Evolutionary conservation across 1,140 invertebrate genomes (phyloP), one percentile per base, ranked within the genome.

Genomic region (Alviniconcha marisindica): DNA sequence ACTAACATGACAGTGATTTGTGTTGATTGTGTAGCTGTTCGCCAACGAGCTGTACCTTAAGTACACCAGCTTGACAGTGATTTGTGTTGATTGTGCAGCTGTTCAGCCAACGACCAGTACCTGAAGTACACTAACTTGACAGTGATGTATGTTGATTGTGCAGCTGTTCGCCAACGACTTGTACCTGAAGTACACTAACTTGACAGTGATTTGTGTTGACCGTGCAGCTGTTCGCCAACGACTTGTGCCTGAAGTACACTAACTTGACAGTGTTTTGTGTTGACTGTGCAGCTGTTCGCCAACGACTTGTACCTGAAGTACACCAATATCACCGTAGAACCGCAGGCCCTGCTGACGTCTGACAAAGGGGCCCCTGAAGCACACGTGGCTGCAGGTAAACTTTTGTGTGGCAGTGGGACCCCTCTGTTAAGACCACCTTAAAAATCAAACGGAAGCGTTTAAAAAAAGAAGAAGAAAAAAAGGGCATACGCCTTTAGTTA

Each of bases 1-100:
- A 87, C 71, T n/a, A 90, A 90, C 79, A 85, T 90, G 54, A 89
- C 89, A 21, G 79, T 90, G n/a, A n/a, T n/a, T n/a, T n/a, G n/a
- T n/a, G n/a, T n/a, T n/a, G n/a, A n/a, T n/a, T n/a, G n/a, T n/a
- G n/a, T n/a, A n/a, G n/a, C n/a, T n/a, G n/a, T n/a, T n/a, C n/a
- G n/a, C n/a, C n/a, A n/a, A n/a, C n/a, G n/a, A n/a, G n/a, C n/a
- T n/a, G n/a, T n/a, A n/a, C n/a, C n/a, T n/a, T n/a, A n/a, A n/a
- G n/a, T n/a, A n/a, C n/a, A n/a, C n/a, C n/a, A n/a, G n/a, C n/a
- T n/a, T n/a, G n/a, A n/a, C n/a, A n/a, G n/a, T n/a, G n/a, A n/a
- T n/a, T n/a, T 66, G 31, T 66, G 31, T 66, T 66, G 31, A 74
- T 21, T 42, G 87, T 89, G 21, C 77, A 90, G 89, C 66, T 90